Evolutionary conservation across 2,113 vertebrate species (phyloP).

Genomic region (Grammatotria lemairii): DNA sequence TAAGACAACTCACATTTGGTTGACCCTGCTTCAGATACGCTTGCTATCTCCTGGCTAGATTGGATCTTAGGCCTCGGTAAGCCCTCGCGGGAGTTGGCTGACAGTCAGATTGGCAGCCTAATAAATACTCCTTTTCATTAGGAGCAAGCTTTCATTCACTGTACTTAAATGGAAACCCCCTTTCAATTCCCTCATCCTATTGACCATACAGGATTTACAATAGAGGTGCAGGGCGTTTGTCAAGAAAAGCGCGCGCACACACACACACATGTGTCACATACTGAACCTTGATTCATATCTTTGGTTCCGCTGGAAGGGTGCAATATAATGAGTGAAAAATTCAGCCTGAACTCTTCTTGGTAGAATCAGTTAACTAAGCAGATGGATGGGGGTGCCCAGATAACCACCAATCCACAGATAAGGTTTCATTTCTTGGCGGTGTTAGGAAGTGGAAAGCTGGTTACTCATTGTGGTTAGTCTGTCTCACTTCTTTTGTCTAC

Average conservation of each 20-base stretch:
- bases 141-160: constrained; percentile 37
- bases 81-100: constrained; percentile 26
- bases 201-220: constrained; percentile 5
- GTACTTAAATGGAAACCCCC: constrained; percentile 51
- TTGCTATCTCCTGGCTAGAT: background rate
- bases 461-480: background rate
- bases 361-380: background rate
- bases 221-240: background rate
- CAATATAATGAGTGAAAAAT: background rate
- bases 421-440: background rate
- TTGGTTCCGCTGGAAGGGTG: background rate
- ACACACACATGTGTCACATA: background rate
- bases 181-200: constrained; percentile 22
- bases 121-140: constrained; percentile 66
- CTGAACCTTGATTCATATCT: background rate
- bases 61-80: background rate
- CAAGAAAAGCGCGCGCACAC: background rate
- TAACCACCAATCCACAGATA: background rate
- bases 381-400: background rate
- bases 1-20: background rate
- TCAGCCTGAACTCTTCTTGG: background rate
- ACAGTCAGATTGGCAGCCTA: constrained; percentile 34
- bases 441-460: background rate
- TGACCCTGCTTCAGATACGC: constrained; percentile 4
- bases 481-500: background rate